These are phyloP conservation scores for zebrafish (Danio rerio) DNA, from an alignment of 2,113 vertebrate genomes.

Conservation along the genomic window GRCz12tu NC_133190.1:29858001-29858500, in stretches of 20 bases:
- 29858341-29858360: conserved; percentile 57
- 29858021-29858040: conserved; percentile 85
- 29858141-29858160: conserved; percentile 97
- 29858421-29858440: conserved; percentile 71
- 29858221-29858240: conserved; percentile 86
- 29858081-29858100: conserved; percentile 95
- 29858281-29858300: conserved; percentile 76
- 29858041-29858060: conserved; percentile 93
- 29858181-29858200: conserved; percentile 88
- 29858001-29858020: conserved; percentile 71
- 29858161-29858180: conserved; percentile 81
- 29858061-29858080: conserved; percentile 97
- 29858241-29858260: conserved; percentile 80
- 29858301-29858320: conserved; percentile 77
- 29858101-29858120: conserved; percentile 99
- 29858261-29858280: conserved; percentile 80
- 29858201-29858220: conserved; percentile 91
- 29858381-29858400: conserved; percentile 87
- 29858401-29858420: conserved; percentile 70
- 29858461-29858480: conserved; percentile 87
- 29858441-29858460: conserved; percentile 83
- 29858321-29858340: conserved; percentile 73
- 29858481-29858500: conserved; percentile 75
- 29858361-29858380: conserved; percentile 83
- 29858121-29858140: conserved; percentile 99